Conservation (phyloP, 1,140 invertebrate species). For the Hylyphantes graminicola region DNA sequence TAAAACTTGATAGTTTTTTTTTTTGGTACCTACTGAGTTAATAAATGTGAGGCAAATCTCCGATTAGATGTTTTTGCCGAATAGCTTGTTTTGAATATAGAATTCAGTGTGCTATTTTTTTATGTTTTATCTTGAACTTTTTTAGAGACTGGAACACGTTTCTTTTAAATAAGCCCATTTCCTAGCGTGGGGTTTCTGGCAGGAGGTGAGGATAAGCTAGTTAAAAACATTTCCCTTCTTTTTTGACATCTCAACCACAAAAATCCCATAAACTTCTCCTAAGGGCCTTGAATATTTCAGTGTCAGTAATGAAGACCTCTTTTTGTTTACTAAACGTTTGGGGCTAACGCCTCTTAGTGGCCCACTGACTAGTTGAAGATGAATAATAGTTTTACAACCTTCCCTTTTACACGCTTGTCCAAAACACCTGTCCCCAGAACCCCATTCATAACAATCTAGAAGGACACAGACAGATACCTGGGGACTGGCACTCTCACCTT, state of each 20-base stretch:
- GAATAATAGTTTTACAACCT: conserved; percentile 22
- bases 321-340: conserved; percentile 47
- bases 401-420: conserved; percentile 24
- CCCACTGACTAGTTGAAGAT: neutral
- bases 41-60: too few species aligned
- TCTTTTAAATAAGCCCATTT: too few species aligned
- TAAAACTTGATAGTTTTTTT: too few species aligned
- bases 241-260: neutral
- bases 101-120: too few species aligned
- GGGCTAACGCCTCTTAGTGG: neutral
- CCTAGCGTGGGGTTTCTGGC: too few species aligned
- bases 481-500: neutral
- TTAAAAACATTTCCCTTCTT: too few species aligned
- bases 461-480: neutral
- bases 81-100: too few species aligned
- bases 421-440: conserved; percentile 4
- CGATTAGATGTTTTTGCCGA: too few species aligned
- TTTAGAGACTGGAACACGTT: too few species aligned
- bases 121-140: too few species aligned
- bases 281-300: conserved; percentile 11
- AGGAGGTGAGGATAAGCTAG: too few species aligned
- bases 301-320: conserved; percentile 8
- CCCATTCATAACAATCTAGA: conserved; percentile 15
- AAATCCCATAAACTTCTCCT: neutral
- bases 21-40: too few species aligned